These are phyloP conservation scores for Macrosoma leucophasiata DNA, from an alignment of 2,888 invertebrate genomes.

Conservation along the genomic window DNA sequence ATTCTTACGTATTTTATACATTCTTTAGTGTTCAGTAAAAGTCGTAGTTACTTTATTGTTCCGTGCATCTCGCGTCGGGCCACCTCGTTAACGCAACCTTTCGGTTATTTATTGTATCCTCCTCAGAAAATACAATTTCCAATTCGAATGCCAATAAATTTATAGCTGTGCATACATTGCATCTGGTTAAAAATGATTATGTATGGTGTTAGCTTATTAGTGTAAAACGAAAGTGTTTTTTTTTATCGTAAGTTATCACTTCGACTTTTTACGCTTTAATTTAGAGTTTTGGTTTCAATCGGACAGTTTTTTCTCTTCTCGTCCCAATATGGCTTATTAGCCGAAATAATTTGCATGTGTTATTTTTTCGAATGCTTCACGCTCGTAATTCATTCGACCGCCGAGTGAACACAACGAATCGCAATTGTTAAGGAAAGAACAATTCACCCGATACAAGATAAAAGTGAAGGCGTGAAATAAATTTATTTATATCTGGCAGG, in stretches of 20 bases:
- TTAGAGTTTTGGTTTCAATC: constrained; percentile 13
- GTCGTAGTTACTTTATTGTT: constrained; percentile 63
- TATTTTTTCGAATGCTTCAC: constrained; percentile 27
- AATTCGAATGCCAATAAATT: constrained; percentile 61
- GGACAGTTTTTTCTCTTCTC: too few relatives aligned
- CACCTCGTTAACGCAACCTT: constrained; percentile 72
- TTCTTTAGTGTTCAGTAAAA: constrained; percentile 53
- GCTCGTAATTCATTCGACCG: constrained; percentile 42
- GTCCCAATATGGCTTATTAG: too few relatives aligned
- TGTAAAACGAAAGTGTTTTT: constrained; percentile 17
- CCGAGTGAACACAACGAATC: constrained; percentile 47
- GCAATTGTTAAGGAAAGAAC: constrained; percentile 60
- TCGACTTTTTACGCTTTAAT: constrained; percentile 27
- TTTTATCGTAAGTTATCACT: too few relatives aligned
- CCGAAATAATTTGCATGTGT: too few relatives aligned
- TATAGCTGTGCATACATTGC: constrained; percentile 44
- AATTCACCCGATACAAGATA: constrained; percentile 64
- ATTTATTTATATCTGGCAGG: constrained; percentile 52
- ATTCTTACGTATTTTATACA: constrained; percentile 33
- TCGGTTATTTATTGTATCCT: constrained; percentile 72
- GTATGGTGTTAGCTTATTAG: constrained; percentile 21
- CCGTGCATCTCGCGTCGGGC: constrained; percentile 55
- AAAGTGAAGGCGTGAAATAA: constrained; percentile 56
- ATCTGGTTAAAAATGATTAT: constrained; percentile 32
- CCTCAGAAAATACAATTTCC: constrained; percentile 70